Evolutionary conservation across 2,113 vertebrate species (phyloP).

Genomic region (Hippocampus abdominalis): DNA sequence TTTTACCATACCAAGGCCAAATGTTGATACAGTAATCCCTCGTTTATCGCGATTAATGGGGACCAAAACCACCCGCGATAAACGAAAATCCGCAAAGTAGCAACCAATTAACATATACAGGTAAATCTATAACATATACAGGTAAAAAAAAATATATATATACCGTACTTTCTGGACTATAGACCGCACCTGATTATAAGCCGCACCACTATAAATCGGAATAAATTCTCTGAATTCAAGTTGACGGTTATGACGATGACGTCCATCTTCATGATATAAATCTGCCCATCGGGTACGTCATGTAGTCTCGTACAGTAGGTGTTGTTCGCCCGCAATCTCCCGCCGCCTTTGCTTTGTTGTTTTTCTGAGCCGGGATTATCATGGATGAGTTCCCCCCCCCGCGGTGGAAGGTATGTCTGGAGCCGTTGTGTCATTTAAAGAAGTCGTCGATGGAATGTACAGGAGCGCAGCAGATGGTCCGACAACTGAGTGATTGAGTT

Average conservation of each 20-base stretch:
- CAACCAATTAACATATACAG: too few species aligned
- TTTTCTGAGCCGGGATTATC: not conserved
- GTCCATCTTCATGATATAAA: constrained; percentile 15
- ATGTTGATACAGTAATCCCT: too few species aligned
- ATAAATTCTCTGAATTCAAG: constrained; percentile 9
- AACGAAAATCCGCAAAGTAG: too few species aligned
- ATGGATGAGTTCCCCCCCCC: not conserved
- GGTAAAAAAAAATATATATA: too few species aligned
- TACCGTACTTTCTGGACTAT: too few species aligned
- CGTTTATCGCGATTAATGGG: too few species aligned
- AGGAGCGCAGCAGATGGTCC: not conserved
- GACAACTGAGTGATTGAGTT: not conserved
- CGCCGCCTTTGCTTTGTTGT: not conserved
- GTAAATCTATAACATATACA: too few species aligned
- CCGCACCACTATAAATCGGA: too few species aligned
- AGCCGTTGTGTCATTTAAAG: not conserved
- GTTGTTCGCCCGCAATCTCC: not conserved
- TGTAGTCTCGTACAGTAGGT: not conserved
- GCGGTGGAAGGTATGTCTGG: not conserved
- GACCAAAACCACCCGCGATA: too few species aligned
- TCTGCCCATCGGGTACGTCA: not conserved
- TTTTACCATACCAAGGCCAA: not conserved
- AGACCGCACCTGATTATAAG: too few species aligned
- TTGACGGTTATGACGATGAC: not conserved
- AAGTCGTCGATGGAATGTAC: not conserved